Evolutionary conservation across 2,113 vertebrate genomes (phyloP).

Genomic region (Periophthalmodon schlosseri): DNA sequence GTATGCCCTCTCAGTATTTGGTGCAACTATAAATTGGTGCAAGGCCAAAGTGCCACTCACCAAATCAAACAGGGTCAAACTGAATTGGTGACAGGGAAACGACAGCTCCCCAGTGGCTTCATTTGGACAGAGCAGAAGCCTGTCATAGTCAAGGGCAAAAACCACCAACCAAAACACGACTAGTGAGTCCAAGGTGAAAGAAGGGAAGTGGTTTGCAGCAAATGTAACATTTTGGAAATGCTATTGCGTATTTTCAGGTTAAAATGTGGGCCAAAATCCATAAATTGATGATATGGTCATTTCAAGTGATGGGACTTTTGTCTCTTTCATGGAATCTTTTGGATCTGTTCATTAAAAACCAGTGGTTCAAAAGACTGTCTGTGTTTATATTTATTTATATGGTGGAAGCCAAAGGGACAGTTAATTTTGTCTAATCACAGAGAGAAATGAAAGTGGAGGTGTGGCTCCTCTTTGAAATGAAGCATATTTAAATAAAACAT

Average conservation of each 20-base stretch:
- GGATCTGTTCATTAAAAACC: too few relatives aligned
- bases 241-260: neutral
- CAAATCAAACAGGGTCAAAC: neutral
- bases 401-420: too few relatives aligned
- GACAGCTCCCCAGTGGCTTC: neutral
- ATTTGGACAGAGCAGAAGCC: neutral
- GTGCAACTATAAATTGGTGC: neutral
- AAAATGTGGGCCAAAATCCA: neutral
- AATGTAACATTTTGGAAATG: neutral
- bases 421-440: too few relatives aligned
- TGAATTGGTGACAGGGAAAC: neutral
- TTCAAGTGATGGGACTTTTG: too few relatives aligned
- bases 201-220: neutral
- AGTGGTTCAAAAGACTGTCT: too few relatives aligned
- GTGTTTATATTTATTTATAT: too few relatives aligned
- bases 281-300: too few relatives aligned
- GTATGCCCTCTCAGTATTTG: neutral
- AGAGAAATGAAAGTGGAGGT: too few relatives aligned
- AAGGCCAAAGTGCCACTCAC: neutral
- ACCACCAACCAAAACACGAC: neutral
- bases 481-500: too few relatives aligned
- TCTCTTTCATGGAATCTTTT: too few relatives aligned
- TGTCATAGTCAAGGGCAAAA: slow-evolving; percentile 3
- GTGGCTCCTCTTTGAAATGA: too few relatives aligned
- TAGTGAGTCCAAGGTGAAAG: neutral